Conservation (phyloP, 2,113 vertebrate species). For the Trogon melanurus region DNA sequence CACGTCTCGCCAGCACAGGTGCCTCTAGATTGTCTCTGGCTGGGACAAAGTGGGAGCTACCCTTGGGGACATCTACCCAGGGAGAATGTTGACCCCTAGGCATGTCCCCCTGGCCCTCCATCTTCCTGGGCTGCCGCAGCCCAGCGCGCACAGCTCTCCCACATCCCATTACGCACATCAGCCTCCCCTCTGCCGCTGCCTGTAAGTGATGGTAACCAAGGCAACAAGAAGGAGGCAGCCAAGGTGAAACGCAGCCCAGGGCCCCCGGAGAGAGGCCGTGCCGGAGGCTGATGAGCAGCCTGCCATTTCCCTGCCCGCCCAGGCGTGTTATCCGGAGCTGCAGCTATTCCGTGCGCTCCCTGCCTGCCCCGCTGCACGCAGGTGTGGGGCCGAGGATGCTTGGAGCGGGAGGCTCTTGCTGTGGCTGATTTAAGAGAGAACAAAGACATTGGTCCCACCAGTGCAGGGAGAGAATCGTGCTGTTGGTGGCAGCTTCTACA, state of each 20-base stretch:
- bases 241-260: constrained; percentile 64
- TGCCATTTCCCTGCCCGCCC: constrained; percentile 45
- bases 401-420: not conserved
- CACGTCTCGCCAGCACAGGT: fast-evolving
- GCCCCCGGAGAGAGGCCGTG: constrained; percentile 57
- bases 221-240: constrained; percentile 68
- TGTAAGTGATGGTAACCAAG: constrained; percentile 67
- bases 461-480: not conserved
- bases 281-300: constrained; percentile 55
- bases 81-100: not conserved
- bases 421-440: not conserved
- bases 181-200: not conserved
- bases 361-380: not conserved
- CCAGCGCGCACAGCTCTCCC: not conserved
- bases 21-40: not conserved
- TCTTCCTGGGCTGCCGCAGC: not conserved
- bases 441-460: not conserved
- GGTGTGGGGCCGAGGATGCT: not conserved
- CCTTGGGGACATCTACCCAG: fast-evolving
- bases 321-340: constrained; percentile 31
- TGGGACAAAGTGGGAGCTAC: not conserved
- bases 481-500: not conserved
- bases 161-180: constrained; percentile 18
- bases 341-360: not conserved
- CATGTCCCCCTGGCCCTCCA: not conserved